These are phyloP conservation scores for Tachina grossa DNA, from an alignment of 2,888 invertebrate species.

Conservation along the genomic window DNA sequence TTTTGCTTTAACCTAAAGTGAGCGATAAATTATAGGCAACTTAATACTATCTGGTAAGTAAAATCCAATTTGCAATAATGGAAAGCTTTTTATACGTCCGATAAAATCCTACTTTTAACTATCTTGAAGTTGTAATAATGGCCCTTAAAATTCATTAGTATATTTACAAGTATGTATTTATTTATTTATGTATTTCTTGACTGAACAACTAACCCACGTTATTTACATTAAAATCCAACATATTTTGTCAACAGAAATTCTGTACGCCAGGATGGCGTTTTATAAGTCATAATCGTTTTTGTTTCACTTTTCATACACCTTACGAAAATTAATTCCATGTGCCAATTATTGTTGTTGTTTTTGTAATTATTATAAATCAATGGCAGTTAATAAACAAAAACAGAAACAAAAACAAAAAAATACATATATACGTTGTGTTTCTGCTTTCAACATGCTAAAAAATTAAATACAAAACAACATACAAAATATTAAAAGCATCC, in stretches of 20 bases:
- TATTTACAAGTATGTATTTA: neutral
- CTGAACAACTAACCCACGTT: neutral
- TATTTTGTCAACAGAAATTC: neutral
- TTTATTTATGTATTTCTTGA: neutral
- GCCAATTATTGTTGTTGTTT: conserved; percentile 33
- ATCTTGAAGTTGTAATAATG: too few species aligned
- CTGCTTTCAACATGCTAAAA: conserved; percentile 48
- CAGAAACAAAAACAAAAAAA: neutral
- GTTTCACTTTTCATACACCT: neutral
- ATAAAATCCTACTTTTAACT: too few species aligned
- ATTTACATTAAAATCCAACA: neutral
- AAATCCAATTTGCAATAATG: too few species aligned
- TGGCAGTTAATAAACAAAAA: conserved; percentile 25
- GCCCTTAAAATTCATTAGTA: too few species aligned
- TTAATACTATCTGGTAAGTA: too few species aligned
- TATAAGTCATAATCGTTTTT: conserved; percentile 1
- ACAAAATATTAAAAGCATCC: conserved; percentile 10
- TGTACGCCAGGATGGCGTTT: conserved; percentile 53
- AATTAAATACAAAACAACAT: neutral
- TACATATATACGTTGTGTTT: neutral
- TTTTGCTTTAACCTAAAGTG: too few species aligned
- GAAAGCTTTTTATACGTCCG: too few species aligned
- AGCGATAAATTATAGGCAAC: too few species aligned
- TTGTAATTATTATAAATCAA: conserved; percentile 67
- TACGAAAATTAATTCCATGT: neutral